Evolutionary conservation across 2,888 invertebrate genomes (phyloP).

Genomic region (Monopis laevigella): DNA sequence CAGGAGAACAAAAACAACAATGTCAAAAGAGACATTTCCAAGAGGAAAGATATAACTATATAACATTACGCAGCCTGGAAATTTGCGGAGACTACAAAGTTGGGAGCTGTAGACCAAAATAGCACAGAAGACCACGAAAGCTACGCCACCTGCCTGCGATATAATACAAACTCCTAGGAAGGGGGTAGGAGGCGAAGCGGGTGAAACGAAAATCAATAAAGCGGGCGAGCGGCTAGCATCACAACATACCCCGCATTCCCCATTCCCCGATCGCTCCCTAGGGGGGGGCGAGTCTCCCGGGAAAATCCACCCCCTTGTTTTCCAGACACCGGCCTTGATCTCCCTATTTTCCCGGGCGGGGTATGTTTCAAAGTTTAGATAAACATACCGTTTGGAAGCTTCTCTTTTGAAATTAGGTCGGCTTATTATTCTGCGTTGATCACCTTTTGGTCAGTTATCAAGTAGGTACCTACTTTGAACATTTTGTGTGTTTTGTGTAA

Average conservation of each 20-base stretch:
- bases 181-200: constrained; percentile 27
- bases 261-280: constrained; percentile 19
- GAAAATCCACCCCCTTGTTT: constrained; percentile 63
- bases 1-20: too few species aligned
- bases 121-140: constrained; percentile 38
- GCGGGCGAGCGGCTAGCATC: constrained; percentile 56
- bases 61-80: constrained; percentile 1
- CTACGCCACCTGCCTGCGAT: constrained; percentile 23
- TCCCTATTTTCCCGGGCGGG: constrained; percentile 36
- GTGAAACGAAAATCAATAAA: constrained; percentile 61
- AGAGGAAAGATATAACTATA: too few species aligned
- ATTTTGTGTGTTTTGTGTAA: too few species aligned
- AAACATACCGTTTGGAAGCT: constrained; percentile 47
- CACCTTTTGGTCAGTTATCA: too few species aligned
- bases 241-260: constrained; percentile 47
- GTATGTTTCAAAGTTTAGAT: constrained; percentile 44
- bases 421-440: too few species aligned
- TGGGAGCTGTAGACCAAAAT: constrained; percentile 44
- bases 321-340: constrained; percentile 67
- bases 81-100: constrained; percentile 3
- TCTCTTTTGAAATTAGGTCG: constrained; percentile 59
- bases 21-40: too few species aligned
- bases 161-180: too few species aligned
- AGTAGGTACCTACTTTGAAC: too few species aligned
- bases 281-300: constrained; percentile 43